Conservation (phyloP, 2,797 vertebrate genomes). For the Spinus olivaceus region DNA sequence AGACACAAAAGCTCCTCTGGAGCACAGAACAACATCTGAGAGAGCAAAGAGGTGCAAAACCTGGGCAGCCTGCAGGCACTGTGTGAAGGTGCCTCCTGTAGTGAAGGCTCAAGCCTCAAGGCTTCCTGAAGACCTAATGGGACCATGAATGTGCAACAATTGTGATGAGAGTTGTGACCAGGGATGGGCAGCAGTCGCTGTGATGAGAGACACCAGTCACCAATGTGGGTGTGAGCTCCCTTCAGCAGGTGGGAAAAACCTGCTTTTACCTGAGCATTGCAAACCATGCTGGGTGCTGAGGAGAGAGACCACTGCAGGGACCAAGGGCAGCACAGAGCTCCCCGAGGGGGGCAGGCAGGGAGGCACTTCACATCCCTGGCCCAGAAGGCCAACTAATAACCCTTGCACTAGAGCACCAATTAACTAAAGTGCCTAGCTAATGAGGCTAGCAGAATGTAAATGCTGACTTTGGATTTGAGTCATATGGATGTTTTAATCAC, state of each 20-base stretch:
- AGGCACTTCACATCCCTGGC: neutral
- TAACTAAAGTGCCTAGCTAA: neutral
- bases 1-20: neutral
- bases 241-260: neutral
- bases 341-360: neutral
- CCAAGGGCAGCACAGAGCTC: neutral
- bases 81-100: neutral
- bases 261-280: neutral
- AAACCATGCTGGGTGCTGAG: neutral
- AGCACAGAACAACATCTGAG: neutral
- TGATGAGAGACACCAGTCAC: neutral
- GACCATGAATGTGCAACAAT: neutral
- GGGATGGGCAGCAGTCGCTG: neutral
- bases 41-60: neutral
- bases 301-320: fast-evolving
- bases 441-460: neutral
- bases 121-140: neutral
- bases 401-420: neutral
- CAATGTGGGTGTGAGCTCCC: fast-evolving
- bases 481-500: constrained; percentile 4
- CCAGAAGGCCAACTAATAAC: neutral
- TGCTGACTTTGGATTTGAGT: neutral
- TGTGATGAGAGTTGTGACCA: neutral
- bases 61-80: neutral
- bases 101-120: neutral